Evolutionary conservation across 2,113 vertebrate species (phyloP), one percentile per base, ranked within the genome.

Genomic region (Emydura subglobosa): DNA sequence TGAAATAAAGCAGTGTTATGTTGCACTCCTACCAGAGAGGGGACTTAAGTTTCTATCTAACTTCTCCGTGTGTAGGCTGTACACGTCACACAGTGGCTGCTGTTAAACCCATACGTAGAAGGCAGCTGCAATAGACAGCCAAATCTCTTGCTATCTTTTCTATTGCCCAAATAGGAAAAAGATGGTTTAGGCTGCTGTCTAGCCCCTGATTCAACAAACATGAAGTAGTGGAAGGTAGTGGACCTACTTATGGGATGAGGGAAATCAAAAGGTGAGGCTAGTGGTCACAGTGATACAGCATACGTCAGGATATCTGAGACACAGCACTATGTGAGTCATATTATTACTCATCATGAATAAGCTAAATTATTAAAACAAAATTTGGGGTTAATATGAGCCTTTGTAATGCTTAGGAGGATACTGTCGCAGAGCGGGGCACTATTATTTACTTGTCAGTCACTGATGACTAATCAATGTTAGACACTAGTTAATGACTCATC

Each of bases 401-500:
- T 89, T 95, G 47, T 68, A 82, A 83, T 79, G 2, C 89, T 92
- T 86, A 96, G 82, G 94, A 89, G 92, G 92, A 83, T 85, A 44
- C 57, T 95, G 91, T 89, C 50, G 92, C 59, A 86, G 65, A 95
- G 90, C 79, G 27, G 44, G 95, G 39, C 49, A 89, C 90, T 89
- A 92, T 12, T 53, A 87, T 93, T 96, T 94, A 87, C 88, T 86
- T 92, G 90, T 94, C 91, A 93, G 84, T 87, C 91, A 93, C 74
- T 0, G 0, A 83, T 94, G 96, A 98, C 96, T 90, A 89, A 93
- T 53, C 34, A n/a, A 24, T 80, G 93, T 94, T 95, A 96, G 92
- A 96, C 96, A 95, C 83, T 83, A 82, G 86, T 19, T 55, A 85
- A 0, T 96, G 96, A 97, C 84, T 97, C 97, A 97, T 74, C 42